Evolutionary conservation across 2,113 vertebrate species (phyloP), one percentile per base, ranked within the genome.

Genomic region (Ochotona princeps): DNA sequence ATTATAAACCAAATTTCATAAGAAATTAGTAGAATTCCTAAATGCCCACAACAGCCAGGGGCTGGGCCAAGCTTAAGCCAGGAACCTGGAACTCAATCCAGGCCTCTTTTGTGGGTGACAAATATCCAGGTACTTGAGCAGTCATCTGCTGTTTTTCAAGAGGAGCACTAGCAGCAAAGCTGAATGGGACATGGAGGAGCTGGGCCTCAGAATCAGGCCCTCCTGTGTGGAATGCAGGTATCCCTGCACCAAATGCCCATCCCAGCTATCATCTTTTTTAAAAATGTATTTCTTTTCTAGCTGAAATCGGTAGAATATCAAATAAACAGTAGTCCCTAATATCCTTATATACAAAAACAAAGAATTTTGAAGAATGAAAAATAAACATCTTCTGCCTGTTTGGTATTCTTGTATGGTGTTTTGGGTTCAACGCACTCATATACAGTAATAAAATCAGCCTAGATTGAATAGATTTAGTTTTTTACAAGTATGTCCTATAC

Each of bases 331-430:
- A 18, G 67, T 79, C 26, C 32, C 23, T 79, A 57, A 60, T 13
- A 79, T 30, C 89, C 92, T 57, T 75, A 89, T 82, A 85, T 88
- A 49, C 10, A 88, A 86, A 89, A 65, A 83, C 61, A 73, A 44
- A 89, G 30, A 26, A 91, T 12, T 72, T 69, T 51, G 8, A 94
- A 91, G 44, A 78, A 92, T 87, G 88, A 25, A 74, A 92, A 94
- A 83, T 86, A 18, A 8, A 2, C 28, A n/a, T 60, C 26, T 51
- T 9, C 12, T 51, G 3, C 8, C 32, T 79, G 2, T 72, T 83
- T 90, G 61, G 6, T 91, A 20, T 1, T 18, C 28, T 7, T 9
- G 26, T 75, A 5, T 20, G 47, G 28, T 90, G 87, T 47, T 84
- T 65, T 72, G 66, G 14, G 84, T 49, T 32, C 25, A 65, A 44